Conservation (phyloP, 2,113 vertebrate species). For the Spheniscus mendiculus region DNA sequence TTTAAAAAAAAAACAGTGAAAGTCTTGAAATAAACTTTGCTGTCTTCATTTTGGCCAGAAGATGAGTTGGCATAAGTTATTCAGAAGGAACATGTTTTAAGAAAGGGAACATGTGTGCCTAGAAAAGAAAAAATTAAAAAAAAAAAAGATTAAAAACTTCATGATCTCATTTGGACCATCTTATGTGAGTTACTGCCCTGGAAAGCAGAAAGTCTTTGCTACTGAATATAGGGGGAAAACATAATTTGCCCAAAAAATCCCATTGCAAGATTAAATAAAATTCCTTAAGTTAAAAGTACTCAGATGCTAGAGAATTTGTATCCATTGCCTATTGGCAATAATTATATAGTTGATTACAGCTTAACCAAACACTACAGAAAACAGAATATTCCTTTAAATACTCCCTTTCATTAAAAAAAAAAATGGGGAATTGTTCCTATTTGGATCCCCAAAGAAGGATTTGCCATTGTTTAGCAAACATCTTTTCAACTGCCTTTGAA, state of each 20-base stretch:
- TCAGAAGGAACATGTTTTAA: neutral
- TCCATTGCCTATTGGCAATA: neutral
- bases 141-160: slow-evolving; percentile 28
- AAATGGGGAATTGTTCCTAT: neutral
- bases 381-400: neutral
- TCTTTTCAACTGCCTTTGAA: neutral
- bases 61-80: neutral
- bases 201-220: slow-evolving; percentile 12
- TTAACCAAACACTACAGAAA: neutral
- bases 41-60: neutral
- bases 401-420: neutral
- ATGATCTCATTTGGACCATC: neutral
- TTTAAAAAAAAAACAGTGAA: neutral
- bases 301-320: neutral
- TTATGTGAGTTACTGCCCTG: neutral
- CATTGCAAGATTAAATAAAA: neutral
- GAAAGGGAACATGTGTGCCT: neutral
- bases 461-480: neutral
- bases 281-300: neutral
- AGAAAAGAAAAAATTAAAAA: neutral
- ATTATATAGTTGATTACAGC: neutral
- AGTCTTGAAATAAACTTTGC: neutral
- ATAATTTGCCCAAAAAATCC: neutral
- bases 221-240: neutral
- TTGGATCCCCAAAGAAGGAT: neutral